Evolutionary conservation across 2,888 invertebrate genomes (phyloP), one percentile per base, ranked within the genome.

Genomic region (Deilephila porcellus): DNA sequence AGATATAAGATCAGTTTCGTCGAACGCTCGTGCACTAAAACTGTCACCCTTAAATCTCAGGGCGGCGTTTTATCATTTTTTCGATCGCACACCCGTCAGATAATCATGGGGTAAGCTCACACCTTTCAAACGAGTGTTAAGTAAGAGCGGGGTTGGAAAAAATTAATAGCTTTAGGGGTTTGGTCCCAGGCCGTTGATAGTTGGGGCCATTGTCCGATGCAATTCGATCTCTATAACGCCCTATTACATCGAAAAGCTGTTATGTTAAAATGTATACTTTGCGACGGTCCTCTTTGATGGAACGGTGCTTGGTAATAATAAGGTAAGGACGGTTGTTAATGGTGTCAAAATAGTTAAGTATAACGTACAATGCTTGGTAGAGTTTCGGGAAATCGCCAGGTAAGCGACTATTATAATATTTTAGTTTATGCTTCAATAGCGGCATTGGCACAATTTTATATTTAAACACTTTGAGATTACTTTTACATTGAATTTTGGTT

Each of bases 91-190:
- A 81, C 78, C 75, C 80, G 78, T 79, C 79, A 78, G 87, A 87
- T 87, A 87, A 84, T 86, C 81, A 81, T 82, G 87, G 91, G 90
- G 89, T 87, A 85, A 85, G 87, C 85, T 62, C 70, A 64, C 74
- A 91, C 91, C 90, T 91, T 89, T 90, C 90, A 86, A 86, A 86
- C 86, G 83, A 79, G 92, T 92, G 92, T 93, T 92, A 93, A 88
- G 89, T 87, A 81, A 78, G 86, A 84, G 89, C 83, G 86, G 84
- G 83, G 80, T 82, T 82, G 79, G 81, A 89, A 91, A 92, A 90
- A 91, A 80, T 88, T 90, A 90, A 92, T 91, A 91, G 92, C 87
- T 85, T 84, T 85, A 82, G 85, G 83, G 86, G 83, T 86, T 86
- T 82, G 87, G 82, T 83, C 80, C 74, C 71, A 45, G 79, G 81